These are phyloP conservation scores for Porites lobata DNA, from an alignment of 92 coral and sea anemone species.

Conservation along the genomic window DNA sequence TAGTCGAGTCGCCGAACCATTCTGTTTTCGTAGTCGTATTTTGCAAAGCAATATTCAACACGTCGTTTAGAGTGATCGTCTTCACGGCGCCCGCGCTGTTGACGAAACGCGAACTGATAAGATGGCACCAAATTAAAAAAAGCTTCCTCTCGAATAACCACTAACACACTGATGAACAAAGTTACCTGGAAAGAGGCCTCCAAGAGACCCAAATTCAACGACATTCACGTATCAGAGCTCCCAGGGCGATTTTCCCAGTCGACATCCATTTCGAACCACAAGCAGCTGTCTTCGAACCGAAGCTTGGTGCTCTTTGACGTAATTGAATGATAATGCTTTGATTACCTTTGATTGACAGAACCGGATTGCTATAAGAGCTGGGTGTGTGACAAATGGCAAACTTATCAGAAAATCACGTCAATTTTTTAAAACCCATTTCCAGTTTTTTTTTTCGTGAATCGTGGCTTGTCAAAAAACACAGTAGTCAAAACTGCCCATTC, in stretches of 20 bases:
- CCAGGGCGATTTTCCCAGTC: neutral
- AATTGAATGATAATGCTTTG: constrained; percentile 11
- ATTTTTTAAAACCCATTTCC: constrained; percentile 6
- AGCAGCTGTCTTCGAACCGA: neutral
- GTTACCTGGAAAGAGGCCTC: constrained; percentile 8
- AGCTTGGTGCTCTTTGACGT: constrained; percentile 12
- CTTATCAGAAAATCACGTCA: constrained; percentile 33
- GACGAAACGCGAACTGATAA: neutral
- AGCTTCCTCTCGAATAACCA: neutral
- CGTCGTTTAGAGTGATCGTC: neutral
- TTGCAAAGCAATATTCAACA: neutral
- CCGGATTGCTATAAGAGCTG: constrained; percentile 9
- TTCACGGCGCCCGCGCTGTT: constrained; percentile 1
- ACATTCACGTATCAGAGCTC: neutral
- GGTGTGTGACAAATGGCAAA: constrained; percentile 29
- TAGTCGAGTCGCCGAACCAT: neutral
- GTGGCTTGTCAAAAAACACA: neutral
- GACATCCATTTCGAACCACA: constrained; percentile 8
- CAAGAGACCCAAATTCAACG: constrained; percentile 16
- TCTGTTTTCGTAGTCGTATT: neutral
- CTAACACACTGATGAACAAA: neutral
- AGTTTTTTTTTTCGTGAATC: neutral
- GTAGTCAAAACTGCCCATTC: neutral
- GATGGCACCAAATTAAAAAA: neutral
- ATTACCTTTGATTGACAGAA: constrained; percentile 44